Base-by-base conservation (phyloP, 1,140 invertebrate species). In the Ceratina calcarata region DNA sequence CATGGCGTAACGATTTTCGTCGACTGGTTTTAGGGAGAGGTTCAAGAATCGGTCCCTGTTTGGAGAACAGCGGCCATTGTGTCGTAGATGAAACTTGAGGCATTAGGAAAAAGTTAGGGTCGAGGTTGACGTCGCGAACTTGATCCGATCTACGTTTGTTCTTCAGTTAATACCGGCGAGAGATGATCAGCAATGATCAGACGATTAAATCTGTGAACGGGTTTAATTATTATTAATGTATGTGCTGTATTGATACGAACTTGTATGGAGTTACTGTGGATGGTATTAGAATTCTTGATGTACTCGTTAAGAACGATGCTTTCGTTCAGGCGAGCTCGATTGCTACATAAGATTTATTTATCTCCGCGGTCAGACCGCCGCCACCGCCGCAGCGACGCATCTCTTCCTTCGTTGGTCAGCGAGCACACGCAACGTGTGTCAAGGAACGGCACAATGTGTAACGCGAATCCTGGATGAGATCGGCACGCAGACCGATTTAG, bases 401-500 rank as follows among this genome's bases (percentile, higher is more conserved):
- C 13, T 3, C 13, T 3, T 27, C n/a, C n/a, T 45, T 1, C 8
- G 51, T 45, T 57, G 51, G 49, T 32, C 7, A 18, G 27, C 18
- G 55, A 58, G 6, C 24, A 27, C 2, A 12, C 7, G 62, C 6
- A 64, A 67, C 20, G 51, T n/a, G 20, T 69, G 55, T 49, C 37
- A 53, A 20, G n/a, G 61, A 24, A n/a, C 7, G 49, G 22, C 45
- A 70, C 27, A 32, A 61, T 62, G 24, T 70, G 58, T 62, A 78
- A 70, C 24, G 37, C 74, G 27, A 77, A 70, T 20, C 66, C 60
- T 0, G n/a, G n/a, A 70, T 13, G 20, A 78, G 58, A 70, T 70
- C n/a, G 67, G 58, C 58, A 70, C 27, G 45, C 58, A 16, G 55
- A 16, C 55, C 32, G 27, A 78, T 78, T 78, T 70, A 70, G 66